Evolutionary conservation across 2,888 invertebrate species (phyloP).

Genomic region (Zootermopsis nevadensis): DNA sequence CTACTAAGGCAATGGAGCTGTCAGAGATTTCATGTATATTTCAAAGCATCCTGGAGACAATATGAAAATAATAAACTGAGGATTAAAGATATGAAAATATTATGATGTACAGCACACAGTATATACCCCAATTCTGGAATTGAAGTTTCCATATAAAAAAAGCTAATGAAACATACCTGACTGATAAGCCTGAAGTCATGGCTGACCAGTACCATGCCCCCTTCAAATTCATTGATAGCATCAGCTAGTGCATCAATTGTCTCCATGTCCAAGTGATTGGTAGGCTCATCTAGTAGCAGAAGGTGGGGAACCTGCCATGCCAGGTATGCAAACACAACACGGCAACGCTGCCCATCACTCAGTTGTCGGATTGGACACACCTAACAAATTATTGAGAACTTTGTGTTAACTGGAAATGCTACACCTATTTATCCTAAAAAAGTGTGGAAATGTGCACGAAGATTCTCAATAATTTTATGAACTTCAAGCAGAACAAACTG

Average conservation of each 20-base stretch:
- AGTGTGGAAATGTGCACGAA: too few relatives aligned
- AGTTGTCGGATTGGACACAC: slow-evolving; percentile 93
- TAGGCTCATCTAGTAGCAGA: slow-evolving; percentile 83
- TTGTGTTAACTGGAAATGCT: background rate
- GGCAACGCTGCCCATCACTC: slow-evolving; percentile 97
- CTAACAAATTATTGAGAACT: slow-evolving; percentile 61
- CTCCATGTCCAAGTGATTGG: slow-evolving; percentile 97
- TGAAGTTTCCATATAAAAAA: too few relatives aligned
- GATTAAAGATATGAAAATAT: too few relatives aligned
- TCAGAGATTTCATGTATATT: too few relatives aligned
- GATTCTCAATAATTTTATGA: too few relatives aligned
- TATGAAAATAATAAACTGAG: too few relatives aligned
- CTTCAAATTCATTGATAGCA: slow-evolving; percentile 97
- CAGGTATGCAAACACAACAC: slow-evolving; percentile 98
- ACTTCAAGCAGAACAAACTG: too few relatives aligned
- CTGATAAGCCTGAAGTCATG: slow-evolving; percentile 99
- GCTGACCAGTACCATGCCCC: slow-evolving; percentile 98
- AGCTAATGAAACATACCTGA: slow-evolving; percentile 74
- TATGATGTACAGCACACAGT: too few relatives aligned
- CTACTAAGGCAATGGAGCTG: too few relatives aligned
- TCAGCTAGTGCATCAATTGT: slow-evolving; percentile 98
- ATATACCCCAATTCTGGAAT: too few relatives aligned
- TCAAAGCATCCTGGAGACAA: too few relatives aligned
- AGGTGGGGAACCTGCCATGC: slow-evolving; percentile 98
- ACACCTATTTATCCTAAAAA: background rate